Conservation (phyloP, 2,888 invertebrate species). For the Stegophylla sp. region DNA sequence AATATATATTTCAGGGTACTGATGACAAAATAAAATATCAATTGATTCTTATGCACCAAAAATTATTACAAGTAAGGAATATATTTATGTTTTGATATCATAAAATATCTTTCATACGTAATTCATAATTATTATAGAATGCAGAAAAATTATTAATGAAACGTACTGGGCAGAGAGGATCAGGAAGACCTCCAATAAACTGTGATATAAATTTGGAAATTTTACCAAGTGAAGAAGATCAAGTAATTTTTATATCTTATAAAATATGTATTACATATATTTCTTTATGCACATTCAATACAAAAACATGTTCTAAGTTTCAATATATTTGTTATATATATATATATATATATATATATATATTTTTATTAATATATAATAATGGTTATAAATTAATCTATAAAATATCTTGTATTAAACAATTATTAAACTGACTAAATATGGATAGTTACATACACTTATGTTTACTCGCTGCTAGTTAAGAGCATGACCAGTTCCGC, state of each 20-base stretch:
- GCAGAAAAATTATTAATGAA: conserved; percentile 56
- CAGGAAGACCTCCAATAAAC: conserved; percentile 70
- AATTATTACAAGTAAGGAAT: conserved; percentile 37
- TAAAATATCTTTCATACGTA: not conserved
- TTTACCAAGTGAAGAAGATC: conserved; percentile 58
- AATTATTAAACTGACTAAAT: too few relatives aligned
- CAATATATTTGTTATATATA: too few relatives aligned
- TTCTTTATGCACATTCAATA: too few relatives aligned
- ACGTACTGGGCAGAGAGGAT: conserved; percentile 65
- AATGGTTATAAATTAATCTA: too few relatives aligned
- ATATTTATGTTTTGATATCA: not conserved
- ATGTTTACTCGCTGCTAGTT: too few relatives aligned
- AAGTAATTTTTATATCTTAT: conserved; percentile 33
- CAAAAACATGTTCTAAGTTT: too few relatives aligned
- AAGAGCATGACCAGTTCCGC: too few relatives aligned
- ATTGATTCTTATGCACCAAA: conserved; percentile 50
- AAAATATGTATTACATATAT: not conserved
- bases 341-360: too few relatives aligned
- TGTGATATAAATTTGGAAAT: conserved; percentile 63
- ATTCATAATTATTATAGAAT: conserved; percentile 36
- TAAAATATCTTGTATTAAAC: too few relatives aligned
- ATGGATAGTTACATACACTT: too few relatives aligned
- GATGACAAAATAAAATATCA: conserved; percentile 47
- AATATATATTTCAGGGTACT: conserved; percentile 65
- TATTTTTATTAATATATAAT: too few relatives aligned